These are phyloP conservation scores for Tenebrio molitor DNA, from an alignment of 1,140 invertebrate species.

Conservation along the genomic window DNA sequence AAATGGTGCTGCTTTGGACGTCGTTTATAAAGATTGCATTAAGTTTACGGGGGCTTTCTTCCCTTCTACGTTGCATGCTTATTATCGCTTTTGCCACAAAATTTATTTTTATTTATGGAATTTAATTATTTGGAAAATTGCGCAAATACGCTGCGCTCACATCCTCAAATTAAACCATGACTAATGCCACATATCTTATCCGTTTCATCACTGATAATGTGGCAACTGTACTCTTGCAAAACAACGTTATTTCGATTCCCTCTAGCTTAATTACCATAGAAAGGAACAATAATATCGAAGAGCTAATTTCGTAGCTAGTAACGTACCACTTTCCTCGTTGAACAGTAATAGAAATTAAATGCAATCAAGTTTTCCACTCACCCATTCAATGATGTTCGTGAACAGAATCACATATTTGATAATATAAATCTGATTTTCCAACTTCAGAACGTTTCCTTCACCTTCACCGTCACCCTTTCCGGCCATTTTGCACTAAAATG, in stretches of 20 bases:
- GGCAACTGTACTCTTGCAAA: too few species aligned
- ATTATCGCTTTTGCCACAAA: slow-evolving; percentile 56
- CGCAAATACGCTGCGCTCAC: neutral
- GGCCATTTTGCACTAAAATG: slow-evolving; percentile 57
- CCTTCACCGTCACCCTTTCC: slow-evolving; percentile 62
- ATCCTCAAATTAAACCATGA: neutral
- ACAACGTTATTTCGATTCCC: too few species aligned
- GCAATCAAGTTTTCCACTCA: slow-evolving; percentile 55
- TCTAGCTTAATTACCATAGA: too few species aligned
- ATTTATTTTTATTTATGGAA: slow-evolving; percentile 61
- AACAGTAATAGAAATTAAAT: neutral
- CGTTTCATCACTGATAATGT: neutral
- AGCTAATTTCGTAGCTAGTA: too few species aligned
- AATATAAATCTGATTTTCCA: slow-evolving; percentile 63
- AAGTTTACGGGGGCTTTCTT: slow-evolving; percentile 55
- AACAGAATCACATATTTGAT: slow-evolving; percentile 64
- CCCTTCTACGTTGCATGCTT: slow-evolving; percentile 55
- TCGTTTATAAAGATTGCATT: slow-evolving; percentile 54
- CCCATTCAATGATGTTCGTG: slow-evolving; percentile 62
- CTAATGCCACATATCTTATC: slow-evolving; percentile 1
- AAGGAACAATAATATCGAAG: too few species aligned
- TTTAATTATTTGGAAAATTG: slow-evolving; percentile 55
- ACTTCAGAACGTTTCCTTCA: slow-evolving; percentile 57
- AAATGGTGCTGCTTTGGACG: slow-evolving; percentile 52
- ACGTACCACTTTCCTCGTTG: neutral